phyloP scores from a whole-genome alignment of 2,797 vertebrate species.

The Sebastes reedi region DNA sequence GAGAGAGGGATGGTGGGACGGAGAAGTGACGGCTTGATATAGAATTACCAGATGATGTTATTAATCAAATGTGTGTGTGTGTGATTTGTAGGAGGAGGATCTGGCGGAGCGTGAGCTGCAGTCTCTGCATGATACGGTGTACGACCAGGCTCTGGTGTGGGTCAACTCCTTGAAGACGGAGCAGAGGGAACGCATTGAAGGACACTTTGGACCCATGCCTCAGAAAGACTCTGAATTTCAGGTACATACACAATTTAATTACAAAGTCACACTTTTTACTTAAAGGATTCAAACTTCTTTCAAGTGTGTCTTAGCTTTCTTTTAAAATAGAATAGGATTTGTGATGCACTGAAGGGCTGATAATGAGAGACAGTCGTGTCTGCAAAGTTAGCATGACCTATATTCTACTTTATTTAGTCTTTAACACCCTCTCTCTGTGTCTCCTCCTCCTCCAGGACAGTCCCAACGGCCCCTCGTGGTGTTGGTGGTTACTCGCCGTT shows the following conservation, averaged over 20 bases:
- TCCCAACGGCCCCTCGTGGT: slow-evolving; percentile 91
- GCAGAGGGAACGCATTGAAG: slow-evolving; percentile 91
- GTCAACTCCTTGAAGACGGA: slow-evolving; percentile 90
- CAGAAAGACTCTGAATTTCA: slow-evolving; percentile 88
- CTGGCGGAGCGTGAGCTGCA: slow-evolving; percentile 87
- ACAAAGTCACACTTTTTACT: not conserved
- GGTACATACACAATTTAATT: slow-evolving; percentile 69
- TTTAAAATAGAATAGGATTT: not conserved
- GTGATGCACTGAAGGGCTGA: not conserved
- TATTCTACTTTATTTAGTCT: not conserved
- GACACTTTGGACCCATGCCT: slow-evolving; percentile 93
- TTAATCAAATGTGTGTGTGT: not conserved
- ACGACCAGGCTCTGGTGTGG: slow-evolving; percentile 91
- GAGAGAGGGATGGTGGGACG: not conserved
- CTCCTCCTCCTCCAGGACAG: slow-evolving; percentile 77
- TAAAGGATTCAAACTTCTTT: not conserved
- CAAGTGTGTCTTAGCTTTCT: not conserved
- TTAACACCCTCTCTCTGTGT: not conserved
- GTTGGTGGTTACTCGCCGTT: slow-evolving; percentile 93
- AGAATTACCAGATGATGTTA: not conserved
- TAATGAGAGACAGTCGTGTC: too few relatives aligned
- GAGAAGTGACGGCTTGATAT: not conserved
- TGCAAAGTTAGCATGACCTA: too few relatives aligned
- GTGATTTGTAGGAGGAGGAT: slow-evolving; percentile 85
- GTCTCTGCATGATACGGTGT: slow-evolving; percentile 87